Conservation (phyloP, 2,797 vertebrate genomes). For the Manis javanica region DNA sequence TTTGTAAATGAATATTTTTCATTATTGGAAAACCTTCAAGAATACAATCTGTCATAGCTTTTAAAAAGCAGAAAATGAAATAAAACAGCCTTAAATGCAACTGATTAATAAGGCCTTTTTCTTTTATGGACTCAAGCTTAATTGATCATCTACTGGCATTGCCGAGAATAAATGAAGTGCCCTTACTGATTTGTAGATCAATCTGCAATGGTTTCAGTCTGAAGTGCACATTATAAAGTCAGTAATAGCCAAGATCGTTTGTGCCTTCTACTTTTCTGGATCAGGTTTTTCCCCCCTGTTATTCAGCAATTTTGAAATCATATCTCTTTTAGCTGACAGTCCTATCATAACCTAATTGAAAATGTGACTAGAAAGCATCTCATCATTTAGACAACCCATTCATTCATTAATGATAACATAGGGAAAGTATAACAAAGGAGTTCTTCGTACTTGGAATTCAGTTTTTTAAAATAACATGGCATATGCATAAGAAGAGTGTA, state of each 20-base stretch:
- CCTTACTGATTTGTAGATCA: background rate
- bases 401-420: background rate
- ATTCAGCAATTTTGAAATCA: slow-evolving; percentile 30
- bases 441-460: background rate
- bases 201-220: background rate
- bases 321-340: slow-evolving; percentile 1
- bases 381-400: background rate
- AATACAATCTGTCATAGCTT: background rate
- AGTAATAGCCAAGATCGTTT: background rate
- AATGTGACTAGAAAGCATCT: background rate
- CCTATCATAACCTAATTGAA: slow-evolving; percentile 6
- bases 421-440: background rate
- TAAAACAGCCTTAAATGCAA: slow-evolving; percentile 66
- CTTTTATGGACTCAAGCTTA: slow-evolving; percentile 68
- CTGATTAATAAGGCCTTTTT: slow-evolving; percentile 70
- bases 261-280: slow-evolving; percentile 9
- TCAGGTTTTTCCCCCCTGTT: background rate
- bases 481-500: background rate
- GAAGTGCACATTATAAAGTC: slow-evolving; percentile 28
- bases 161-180: background rate
- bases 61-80: slow-evolving; percentile 43
- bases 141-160: slow-evolving; percentile 62
- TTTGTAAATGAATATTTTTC: slow-evolving; percentile 68
- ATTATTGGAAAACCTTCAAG: slow-evolving; percentile 70
- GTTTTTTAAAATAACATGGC: background rate